Base-by-base conservation (phyloP, 2,888 invertebrate species). In the Caprella mutica region DNA sequence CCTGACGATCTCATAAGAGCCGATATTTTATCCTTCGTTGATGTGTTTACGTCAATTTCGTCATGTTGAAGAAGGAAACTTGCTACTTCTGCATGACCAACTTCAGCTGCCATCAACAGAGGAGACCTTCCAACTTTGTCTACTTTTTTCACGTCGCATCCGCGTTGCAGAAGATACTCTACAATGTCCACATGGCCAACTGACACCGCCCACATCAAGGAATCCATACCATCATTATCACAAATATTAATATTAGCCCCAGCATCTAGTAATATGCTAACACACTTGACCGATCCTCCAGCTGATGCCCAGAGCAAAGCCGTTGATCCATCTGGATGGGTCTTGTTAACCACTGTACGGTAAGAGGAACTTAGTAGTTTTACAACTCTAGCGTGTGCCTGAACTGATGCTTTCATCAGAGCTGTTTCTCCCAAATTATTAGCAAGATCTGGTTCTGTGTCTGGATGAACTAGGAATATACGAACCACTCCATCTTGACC, bases 171-270 rank as follows among this genome's bases (percentile, higher is more conserved):
- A 14, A 64, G 55, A 19, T 60, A 9, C 26, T 58, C 58, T 6
- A 60, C 51, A 5, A 58, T 51, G 40, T 64, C 64, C 12, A 44
- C 35, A 14, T 60, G 64, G 1, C 64, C 64, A 21, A 64, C 57
- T 8, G 58, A 55, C 46, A 64, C 60, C 21, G 58, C 64, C 64
- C 64, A 64, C 64, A 64, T 64, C n/a, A 64, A 56, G 12, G 64
- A 54, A 42, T 64, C 60, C 60, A 64, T 58, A 19, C 64, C 64
- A 24, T 64, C 60, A 21, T 56, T 48, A 39, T 64, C 64, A 9
- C 30, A 27, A 3, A 40, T 19, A 21, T 46, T 39, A 2, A 60
- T 30, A 43, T 52, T 56, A 27, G 64, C 58, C 9, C 56, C 56
- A 29, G 40, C 58, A n/a, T 64, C 56, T 2, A 64, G 55, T 4